Conservation (phyloP, 1,140 invertebrate species). For the Spodoptera frugiperda region DNA sequence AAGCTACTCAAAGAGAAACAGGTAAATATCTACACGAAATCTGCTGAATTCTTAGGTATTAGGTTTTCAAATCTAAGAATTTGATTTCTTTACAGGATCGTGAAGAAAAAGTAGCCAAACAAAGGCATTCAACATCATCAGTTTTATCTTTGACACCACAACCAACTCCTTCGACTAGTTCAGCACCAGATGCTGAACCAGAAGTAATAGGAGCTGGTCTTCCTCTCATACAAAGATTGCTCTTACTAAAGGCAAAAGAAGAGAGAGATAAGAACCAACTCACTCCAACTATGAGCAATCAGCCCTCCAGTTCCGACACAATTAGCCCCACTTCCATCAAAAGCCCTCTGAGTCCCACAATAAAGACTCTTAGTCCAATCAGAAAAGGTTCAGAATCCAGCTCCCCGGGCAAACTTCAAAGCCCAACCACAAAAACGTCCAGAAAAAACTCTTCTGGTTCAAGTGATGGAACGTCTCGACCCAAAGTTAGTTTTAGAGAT, state of each 20-base stretch:
- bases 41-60: not conserved
- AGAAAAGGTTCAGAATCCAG: conserved; percentile 83
- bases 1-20: conserved; percentile 94
- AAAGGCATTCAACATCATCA: conserved; percentile 76
- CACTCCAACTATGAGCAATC: conserved; percentile 77
- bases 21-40: conserved; percentile 77
- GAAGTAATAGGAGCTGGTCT: conserved; percentile 90
- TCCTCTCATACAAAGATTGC: conserved; percentile 92
- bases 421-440: conserved; percentile 81
- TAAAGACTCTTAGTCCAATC: conserved; percentile 82
- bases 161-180: conserved; percentile 80
- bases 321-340: conserved; percentile 84
- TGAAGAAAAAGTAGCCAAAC: conserved; percentile 86
- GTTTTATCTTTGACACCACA: conserved; percentile 80
- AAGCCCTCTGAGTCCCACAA: conserved; percentile 83
- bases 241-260: conserved; percentile 93
- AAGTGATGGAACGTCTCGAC: conserved; percentile 78
- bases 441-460: conserved; percentile 85
- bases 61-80: not conserved
- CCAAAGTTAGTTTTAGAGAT: conserved; percentile 85
- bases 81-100: conserved; percentile 79
- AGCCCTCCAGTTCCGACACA: conserved; percentile 83
- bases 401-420: conserved; percentile 82
- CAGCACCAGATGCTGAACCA: conserved; percentile 79
- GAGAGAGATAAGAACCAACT: conserved; percentile 87